Percentiles rank a stretch among this genome's conserved stretches.
Conservation (phyloP, 1,140 invertebrate species). For the Drosophila ironensis region DNA sequence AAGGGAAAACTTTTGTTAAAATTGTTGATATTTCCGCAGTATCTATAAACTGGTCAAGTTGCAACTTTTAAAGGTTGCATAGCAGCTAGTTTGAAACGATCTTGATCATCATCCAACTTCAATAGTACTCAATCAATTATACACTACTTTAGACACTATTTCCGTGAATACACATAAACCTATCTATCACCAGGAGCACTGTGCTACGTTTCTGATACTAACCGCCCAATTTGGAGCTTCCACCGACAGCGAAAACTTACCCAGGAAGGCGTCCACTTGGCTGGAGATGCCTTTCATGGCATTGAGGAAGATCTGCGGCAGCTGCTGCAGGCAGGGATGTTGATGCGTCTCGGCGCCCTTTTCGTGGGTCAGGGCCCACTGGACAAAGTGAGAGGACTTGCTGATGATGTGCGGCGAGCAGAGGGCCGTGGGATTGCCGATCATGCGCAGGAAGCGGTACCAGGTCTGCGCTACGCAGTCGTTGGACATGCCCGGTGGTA, state of each 20-base stretch:
- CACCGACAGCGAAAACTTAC: too few relatives aligned
- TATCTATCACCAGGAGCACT: conserved; percentile 10
- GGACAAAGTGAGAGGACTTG: conserved; percentile 92
- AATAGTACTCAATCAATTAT: too few relatives aligned
- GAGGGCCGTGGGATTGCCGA: conserved; percentile 96
- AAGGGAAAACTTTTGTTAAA: too few relatives aligned
- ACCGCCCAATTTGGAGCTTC: too few relatives aligned
- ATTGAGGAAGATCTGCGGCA: conserved; percentile 95
- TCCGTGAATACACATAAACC: too few relatives aligned
- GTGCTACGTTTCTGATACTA: too few relatives aligned
- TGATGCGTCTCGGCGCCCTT: conserved; percentile 92
- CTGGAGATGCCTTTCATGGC: conserved; percentile 96
- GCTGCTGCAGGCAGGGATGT: conserved; percentile 93
- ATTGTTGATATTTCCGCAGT: too few relatives aligned
- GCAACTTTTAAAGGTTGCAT: too few relatives aligned
- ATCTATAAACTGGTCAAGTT: too few relatives aligned
- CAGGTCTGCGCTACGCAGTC: conserved; percentile 96
- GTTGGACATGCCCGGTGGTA: conserved; percentile 91
- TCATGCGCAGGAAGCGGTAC: conserved; percentile 95
- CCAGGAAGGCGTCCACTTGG: conserved; percentile 97
- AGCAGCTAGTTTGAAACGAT: too few relatives aligned
- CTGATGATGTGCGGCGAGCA: conserved; percentile 93
- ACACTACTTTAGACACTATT: too few relatives aligned
- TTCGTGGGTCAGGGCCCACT: conserved; percentile 88
- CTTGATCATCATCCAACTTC: too few relatives aligned